Evolutionary conservation across 2,113 vertebrate species (phyloP).

Genomic region (Campylorhamphus procurvoides): DNA sequence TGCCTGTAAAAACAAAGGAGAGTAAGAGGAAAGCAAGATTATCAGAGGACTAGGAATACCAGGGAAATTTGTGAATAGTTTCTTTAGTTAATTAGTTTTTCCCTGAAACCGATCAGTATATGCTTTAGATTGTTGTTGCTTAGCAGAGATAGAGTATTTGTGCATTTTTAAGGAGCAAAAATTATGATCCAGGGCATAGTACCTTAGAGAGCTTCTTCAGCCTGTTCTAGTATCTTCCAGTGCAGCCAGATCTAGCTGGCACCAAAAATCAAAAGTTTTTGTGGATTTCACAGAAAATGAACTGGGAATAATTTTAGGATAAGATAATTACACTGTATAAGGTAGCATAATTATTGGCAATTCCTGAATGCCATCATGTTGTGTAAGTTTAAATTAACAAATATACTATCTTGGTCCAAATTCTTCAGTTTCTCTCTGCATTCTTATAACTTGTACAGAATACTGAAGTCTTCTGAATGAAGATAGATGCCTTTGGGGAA

Average conservation of each 20-base stretch:
- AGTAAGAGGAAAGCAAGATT: background rate
- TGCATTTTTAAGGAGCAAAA: background rate
- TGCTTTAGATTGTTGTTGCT: background rate
- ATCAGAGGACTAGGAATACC: background rate
- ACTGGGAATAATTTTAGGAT: background rate
- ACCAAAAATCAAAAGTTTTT: background rate
- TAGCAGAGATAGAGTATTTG: background rate
- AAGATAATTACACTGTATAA: background rate
- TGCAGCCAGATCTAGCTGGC: background rate
- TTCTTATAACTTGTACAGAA: background rate
- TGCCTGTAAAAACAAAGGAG: background rate
- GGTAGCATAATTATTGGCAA: background rate
- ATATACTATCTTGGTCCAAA: background rate
- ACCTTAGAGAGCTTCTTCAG: background rate
- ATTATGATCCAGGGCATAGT: background rate
- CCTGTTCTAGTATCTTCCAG: background rate
- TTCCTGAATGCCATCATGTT: background rate
- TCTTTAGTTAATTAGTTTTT: background rate
- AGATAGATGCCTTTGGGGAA: background rate
- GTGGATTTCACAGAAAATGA: background rate
- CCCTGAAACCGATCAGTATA: background rate
- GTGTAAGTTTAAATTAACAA: background rate
- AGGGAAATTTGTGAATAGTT: background rate
- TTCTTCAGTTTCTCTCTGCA: background rate
- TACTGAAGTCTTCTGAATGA: background rate